phyloP scores from a whole-genome alignment of 2,113 vertebrate species.

The Colistium nudipinnis region DNA sequence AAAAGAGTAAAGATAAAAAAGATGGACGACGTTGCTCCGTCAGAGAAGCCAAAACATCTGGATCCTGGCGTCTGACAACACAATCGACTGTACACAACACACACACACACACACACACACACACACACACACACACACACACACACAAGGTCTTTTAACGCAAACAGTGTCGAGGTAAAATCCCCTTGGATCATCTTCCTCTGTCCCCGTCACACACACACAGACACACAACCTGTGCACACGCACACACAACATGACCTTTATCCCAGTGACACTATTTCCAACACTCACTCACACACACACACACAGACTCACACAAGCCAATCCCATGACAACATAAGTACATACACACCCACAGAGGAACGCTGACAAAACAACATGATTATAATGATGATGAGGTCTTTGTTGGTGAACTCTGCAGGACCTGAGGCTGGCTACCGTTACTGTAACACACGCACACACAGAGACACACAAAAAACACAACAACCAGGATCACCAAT shows the following conservation, averaged over 20 bases:
- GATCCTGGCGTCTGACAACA: too few relatives aligned
- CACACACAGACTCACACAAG: neutral
- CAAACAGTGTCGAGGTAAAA: too few relatives aligned
- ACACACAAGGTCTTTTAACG: neutral
- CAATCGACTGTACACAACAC: too few relatives aligned
- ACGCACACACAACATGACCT: slow-evolving; percentile 1
- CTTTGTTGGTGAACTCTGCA: slow-evolving; percentile 62
- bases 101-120: slow-evolving; percentile 6
- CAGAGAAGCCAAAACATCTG: too few relatives aligned
- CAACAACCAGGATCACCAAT: too few relatives aligned
- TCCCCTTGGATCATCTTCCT: too few relatives aligned
- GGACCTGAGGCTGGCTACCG: slow-evolving; percentile 59
- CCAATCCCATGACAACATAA: slow-evolving; percentile 48
- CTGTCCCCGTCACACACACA: neutral
- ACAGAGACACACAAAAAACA: slow-evolving; percentile 3
- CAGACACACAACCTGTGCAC: slow-evolving; percentile 13
- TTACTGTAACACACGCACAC: slow-evolving; percentile 14
- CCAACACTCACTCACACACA: neutral
- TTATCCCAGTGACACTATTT: too few relatives aligned
- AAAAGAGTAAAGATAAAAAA: too few relatives aligned
- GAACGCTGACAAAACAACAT: slow-evolving; percentile 58
- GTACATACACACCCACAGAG: slow-evolving; percentile 57
- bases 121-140: neutral
- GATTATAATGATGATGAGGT: slow-evolving; percentile 63
- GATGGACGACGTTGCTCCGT: too few relatives aligned